Evolutionary conservation across 2,113 vertebrate species (phyloP), one percentile per base, ranked within the genome.

Genomic region (Onychostruthus taczanowskii): DNA sequence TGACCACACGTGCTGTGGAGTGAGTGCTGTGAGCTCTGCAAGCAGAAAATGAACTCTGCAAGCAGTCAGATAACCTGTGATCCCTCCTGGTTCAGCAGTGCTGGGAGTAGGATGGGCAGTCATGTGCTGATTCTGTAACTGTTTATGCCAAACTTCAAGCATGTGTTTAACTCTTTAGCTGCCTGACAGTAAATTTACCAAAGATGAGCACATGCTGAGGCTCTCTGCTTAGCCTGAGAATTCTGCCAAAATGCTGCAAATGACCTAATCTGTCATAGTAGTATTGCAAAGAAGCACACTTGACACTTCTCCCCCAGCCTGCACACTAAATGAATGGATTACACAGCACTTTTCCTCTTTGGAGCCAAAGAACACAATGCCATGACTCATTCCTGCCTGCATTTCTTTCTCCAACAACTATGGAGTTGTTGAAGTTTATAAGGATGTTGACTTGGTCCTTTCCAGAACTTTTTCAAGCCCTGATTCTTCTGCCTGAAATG

Each of bases 361-460:
- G 39, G 46, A 73, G n/a, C 17, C 37, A 23, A 7, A 30, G 46
- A 66, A 35, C 24, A 15, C 14, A 31, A 87, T 6, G 1, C 10
- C 39, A 39, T 15, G 16, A 46, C 21, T 70, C 56, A 49, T 31
- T 46, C 35, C 63, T 70, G 11, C 30, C 26, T 35, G 5, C 1
- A 0, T 55, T 93, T 80, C 30, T 79, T 73, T 55, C 31, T 70
- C 17, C 1, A 0, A 35, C n/a, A n/a, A 7, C 2, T 21, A 1
- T 4, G 35, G 35, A 84, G 43, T 37, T 92, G 35, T 18, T 67
- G 33, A 86, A n/a, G 9, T 58, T 70, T 70, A 10, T 30, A 39
- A n/a, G 7, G 84, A 58, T 27, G 43, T n/a, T 74, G 55, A 22
- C 33, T 70, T 62, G 17, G 4, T 59, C 50, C n/a, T 75, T 78